Conservation (phyloP, 1,140 invertebrate genomes). For the Neodiprion lecontei region DNA sequence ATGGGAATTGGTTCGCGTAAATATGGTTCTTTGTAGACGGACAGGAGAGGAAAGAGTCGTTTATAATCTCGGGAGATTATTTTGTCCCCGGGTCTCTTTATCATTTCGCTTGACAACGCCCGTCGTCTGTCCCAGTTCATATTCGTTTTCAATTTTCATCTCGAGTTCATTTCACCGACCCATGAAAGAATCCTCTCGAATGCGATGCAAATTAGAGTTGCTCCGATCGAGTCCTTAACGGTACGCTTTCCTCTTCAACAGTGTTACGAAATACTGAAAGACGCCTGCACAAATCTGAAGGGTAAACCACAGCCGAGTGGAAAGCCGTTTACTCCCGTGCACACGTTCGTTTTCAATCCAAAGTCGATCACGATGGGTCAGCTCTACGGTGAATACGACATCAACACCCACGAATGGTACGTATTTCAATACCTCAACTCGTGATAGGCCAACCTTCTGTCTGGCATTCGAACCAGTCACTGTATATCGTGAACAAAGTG, state of each 20-base stretch:
- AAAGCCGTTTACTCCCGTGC: conserved; percentile 67
- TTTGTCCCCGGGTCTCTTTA: too few species aligned
- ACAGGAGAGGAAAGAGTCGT: neutral
- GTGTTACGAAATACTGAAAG: conserved; percentile 75
- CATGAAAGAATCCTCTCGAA: too few species aligned
- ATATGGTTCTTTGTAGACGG: neutral
- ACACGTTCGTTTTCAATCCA: conserved; percentile 74
- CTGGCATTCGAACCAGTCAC: neutral
- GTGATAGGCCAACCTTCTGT: neutral
- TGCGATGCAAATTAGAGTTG: too few species aligned
- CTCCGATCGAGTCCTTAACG: too few species aligned
- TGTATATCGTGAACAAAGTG: too few species aligned
- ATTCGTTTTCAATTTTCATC: too few species aligned
- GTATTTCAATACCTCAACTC: conserved; percentile 14
- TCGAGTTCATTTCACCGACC: too few species aligned
- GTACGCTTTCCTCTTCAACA: conserved; percentile 38
- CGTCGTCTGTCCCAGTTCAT: too few species aligned
- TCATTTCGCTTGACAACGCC: too few species aligned
- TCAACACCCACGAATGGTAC: conserved; percentile 82
- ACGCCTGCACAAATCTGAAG: conserved; percentile 69
- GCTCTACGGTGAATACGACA: conserved; percentile 82
- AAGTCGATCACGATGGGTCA: conserved; percentile 86
- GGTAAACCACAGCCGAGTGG: conserved; percentile 72
- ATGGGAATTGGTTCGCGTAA: neutral
- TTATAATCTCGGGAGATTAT: too few species aligned